Conservation (phyloP, 2,888 invertebrate species). For the Pegoplata infirma region DNA sequence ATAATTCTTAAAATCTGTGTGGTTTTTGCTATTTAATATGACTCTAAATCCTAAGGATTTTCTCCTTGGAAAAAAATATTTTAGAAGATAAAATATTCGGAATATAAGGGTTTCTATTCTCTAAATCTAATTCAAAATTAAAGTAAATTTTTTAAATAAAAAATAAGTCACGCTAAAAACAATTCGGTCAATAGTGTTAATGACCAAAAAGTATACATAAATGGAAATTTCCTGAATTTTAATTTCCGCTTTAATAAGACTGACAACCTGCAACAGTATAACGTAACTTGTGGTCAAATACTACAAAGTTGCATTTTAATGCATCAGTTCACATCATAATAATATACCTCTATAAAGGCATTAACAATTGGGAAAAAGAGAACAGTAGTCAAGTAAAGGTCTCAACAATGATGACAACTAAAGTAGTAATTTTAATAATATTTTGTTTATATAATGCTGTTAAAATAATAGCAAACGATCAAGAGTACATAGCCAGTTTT, state of each 20-base stretch:
- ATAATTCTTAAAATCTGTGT: no score
- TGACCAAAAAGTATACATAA: not conserved
- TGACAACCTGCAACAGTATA: not conserved
- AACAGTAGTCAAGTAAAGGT: constrained; percentile 14
- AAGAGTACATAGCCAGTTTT: not conserved
- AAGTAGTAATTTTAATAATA: constrained; percentile 15
- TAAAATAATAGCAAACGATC: not conserved
- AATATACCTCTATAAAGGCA: constrained; percentile 36
- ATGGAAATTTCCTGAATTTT: not conserved
- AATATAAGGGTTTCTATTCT: no score
- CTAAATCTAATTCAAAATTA: no score
- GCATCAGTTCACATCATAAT: constrained; percentile 30
- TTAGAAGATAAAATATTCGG: no score
- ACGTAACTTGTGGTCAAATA: constrained; percentile 40
- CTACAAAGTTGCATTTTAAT: constrained; percentile 35
- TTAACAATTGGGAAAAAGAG: constrained; percentile 3
- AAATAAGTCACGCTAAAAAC: no score
- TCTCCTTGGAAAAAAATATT: no score
- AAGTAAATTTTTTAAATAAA: no score
- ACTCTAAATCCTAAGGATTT: no score
- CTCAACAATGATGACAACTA: constrained; percentile 22
- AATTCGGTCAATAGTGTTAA: constrained; percentile 37
- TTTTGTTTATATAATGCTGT: constrained; percentile 1
- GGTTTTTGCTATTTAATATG: no score
- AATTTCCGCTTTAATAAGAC: constrained; percentile 11